Conservation (phyloP, 2,113 vertebrate species). For the Pagrus major region DNA sequence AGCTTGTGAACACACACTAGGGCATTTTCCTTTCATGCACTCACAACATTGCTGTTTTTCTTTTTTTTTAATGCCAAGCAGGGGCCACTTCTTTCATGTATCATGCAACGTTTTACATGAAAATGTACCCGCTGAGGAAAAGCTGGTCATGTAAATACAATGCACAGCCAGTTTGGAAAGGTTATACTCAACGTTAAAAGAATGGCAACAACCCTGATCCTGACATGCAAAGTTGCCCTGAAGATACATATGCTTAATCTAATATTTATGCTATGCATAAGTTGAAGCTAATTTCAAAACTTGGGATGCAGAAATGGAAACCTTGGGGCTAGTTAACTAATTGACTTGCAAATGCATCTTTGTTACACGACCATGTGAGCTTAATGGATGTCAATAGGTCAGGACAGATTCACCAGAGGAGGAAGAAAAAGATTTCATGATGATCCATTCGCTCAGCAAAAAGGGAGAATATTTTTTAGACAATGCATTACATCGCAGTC, state of each 20-base stretch:
- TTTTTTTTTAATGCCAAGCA: conserved; percentile 22
- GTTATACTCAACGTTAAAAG: conserved; percentile 6
- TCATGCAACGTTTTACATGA: not conserved
- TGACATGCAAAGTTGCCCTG: conserved; percentile 45
- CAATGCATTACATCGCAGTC: not conserved
- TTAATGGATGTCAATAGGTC: conserved; percentile 77
- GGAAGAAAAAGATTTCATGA: conserved; percentile 7
- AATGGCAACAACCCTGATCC: conserved; percentile 40
- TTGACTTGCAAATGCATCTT: conserved; percentile 80
- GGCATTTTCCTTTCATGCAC: conserved; percentile 35
- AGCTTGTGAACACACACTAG: conserved; percentile 25
- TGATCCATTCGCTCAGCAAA: not conserved
- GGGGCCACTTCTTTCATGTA: conserved; percentile 28
- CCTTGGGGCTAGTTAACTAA: conserved; percentile 70
- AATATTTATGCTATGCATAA: conserved; percentile 77
- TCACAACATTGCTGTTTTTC: conserved; percentile 3
- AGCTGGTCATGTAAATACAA: conserved; percentile 19
- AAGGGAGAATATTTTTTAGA: not conserved
- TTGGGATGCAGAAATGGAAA: conserved; percentile 64
- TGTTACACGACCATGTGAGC: conserved; percentile 58
- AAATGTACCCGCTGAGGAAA: conserved; percentile 34
- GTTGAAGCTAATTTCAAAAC: conserved; percentile 75
- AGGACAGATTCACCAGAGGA: conserved; percentile 39
- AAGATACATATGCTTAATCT: conserved; percentile 63
- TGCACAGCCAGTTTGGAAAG: conserved; percentile 19